Conservation (phyloP, 2,113 vertebrate species). For the Eptatretus burgeri region DNA sequence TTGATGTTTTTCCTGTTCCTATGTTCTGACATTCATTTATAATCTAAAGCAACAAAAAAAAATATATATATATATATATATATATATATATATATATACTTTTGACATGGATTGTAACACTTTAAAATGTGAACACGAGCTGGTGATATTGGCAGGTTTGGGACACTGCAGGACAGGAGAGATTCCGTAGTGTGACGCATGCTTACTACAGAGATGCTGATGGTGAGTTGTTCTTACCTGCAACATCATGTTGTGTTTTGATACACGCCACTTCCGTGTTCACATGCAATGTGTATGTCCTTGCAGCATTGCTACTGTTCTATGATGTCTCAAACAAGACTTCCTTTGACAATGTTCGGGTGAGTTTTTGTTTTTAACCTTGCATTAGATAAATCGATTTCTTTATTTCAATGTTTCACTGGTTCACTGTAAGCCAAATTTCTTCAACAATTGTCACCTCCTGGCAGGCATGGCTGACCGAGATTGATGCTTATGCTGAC, state of each 20-base stretch:
- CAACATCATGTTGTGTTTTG: background rate
- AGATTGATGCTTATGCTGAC: conserved; percentile 59
- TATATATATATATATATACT: background rate
- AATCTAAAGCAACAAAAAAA: background rate
- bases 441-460: too few species aligned
- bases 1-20: background rate
- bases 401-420: conserved; percentile 4
- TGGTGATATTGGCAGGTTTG: conserved; percentile 25
- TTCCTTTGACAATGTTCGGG: conserved; percentile 70
- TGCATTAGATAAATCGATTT: accelerated
- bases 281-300: background rate
- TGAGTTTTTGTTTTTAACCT: conserved; percentile 13
- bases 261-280: too few species aligned
- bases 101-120: background rate
- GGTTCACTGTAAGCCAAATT: conserved; percentile 5
- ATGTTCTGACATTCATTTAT: background rate
- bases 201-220: conserved; percentile 60
- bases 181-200: conserved; percentile 51
- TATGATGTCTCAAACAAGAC: conserved; percentile 69
- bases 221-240: conserved; percentile 22
- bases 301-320: conserved; percentile 47
- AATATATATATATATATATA: background rate
- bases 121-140: background rate
- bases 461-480: conserved; percentile 51
- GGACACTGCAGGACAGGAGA: conserved; percentile 62